Base-by-base conservation (phyloP, 2,113 vertebrate genomes). In the Eupsittula cactorum region DNA sequence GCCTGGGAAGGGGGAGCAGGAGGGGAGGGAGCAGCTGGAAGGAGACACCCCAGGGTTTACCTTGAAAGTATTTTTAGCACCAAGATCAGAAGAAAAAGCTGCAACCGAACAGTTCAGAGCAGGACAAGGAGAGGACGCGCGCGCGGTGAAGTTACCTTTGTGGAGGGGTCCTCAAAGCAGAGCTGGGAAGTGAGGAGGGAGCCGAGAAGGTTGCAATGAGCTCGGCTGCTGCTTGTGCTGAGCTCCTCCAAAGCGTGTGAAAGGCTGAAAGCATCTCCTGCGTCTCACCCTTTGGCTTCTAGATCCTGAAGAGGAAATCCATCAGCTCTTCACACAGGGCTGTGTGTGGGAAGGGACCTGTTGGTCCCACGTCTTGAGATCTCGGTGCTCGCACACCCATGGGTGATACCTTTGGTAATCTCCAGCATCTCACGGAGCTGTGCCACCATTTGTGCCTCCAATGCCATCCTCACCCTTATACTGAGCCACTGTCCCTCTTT, bases 41-140 rank as follows among this genome's bases (percentile, higher is more conserved):
- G 24, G 67, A 93, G 64, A 65, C 25, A n/a, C 82, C 42, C 84
- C 64, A 65, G 94, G 86, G 60, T 65, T 90, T 92, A 76, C 64
- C 57, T 82, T 87, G 6, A 62, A 90, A 88, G 67, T 91, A 83
- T 92, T 97, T 97, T 97, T 92, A 95, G 95, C 65, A 27, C 19
- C 0, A 18, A 87, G 86, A 71, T 86, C 2, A 9, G 28, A 20
- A 86, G 88, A 59, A 94, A 91, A 85, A 76, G 46, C 96, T 92
- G 71, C 62, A 46, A 12, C 27, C 0, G 2, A 71, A 10, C 5
- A 57, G 94, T 82, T 92, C 21, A 49, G 57, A 76, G 88, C 75
- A 77, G 95, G 86, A 87, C 50, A 3, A 75, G 82, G 4, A 64
- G 81, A 91, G 96, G 91, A 69, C 92, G 13, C 17, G 10, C 11